Evolutionary conservation across 2,797 vertebrate species (phyloP).

Genomic region (Xenentodon cancila): DNA sequence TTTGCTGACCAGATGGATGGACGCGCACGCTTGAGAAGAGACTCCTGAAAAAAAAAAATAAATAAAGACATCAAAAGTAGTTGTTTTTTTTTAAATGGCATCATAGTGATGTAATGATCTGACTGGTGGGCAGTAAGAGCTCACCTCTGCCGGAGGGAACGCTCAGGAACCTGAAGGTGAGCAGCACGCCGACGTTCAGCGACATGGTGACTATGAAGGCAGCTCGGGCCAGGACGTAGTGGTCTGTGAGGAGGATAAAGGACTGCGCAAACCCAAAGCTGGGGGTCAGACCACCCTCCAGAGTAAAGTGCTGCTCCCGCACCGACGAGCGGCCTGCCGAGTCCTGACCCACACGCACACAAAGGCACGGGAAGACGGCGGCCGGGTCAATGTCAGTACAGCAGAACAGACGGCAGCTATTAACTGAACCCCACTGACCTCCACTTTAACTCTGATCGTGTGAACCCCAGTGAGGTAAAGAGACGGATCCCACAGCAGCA

Average conservation of each 20-base stretch:
- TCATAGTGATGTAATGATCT: not conserved
- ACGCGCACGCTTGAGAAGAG: constrained; percentile 78
- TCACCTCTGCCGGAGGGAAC: constrained; percentile 85
- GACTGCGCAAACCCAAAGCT: constrained; percentile 89
- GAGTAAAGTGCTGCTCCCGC: constrained; percentile 86
- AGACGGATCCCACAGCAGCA: constrained; percentile 89
- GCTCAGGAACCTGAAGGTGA: constrained; percentile 85
- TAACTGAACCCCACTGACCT: constrained; percentile 78
- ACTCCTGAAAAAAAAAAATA: constrained; percentile 67
- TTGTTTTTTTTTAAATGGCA: too few relatives aligned
- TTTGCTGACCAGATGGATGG: constrained; percentile 91
- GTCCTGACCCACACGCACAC: constrained; percentile 81
- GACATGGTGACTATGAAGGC: constrained; percentile 83
- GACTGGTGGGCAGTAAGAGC: constrained; percentile 12
- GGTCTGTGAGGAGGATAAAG: constrained; percentile 92
- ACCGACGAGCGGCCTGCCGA: constrained; percentile 82
- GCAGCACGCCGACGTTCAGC: constrained; percentile 84
- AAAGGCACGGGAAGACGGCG: not conserved
- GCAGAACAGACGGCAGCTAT: too few relatives aligned
- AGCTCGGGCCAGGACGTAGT: constrained; percentile 86
- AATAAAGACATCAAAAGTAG: not conserved
- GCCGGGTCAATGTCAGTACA: too few relatives aligned
- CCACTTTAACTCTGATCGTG: constrained; percentile 87
- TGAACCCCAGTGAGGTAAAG: constrained; percentile 88
- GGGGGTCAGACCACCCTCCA: constrained; percentile 85